These are phyloP conservation scores for Rachycentron canadum DNA, from an alignment of 2,797 vertebrate genomes.

Conservation along the genomic window DNA sequence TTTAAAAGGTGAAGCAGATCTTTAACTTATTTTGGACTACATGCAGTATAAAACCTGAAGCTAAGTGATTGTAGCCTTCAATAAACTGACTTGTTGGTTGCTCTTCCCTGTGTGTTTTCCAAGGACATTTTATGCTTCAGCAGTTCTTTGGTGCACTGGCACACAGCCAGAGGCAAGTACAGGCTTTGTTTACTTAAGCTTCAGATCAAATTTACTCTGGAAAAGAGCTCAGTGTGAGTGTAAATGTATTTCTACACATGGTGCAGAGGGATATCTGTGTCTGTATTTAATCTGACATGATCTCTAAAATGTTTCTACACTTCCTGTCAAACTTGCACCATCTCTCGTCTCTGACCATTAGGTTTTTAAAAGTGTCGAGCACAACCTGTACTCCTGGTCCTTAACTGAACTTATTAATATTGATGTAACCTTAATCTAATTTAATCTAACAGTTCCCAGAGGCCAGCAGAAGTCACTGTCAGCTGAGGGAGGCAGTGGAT, in stretches of 20 bases:
- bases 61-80: not conserved
- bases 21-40: not conserved
- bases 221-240: not conserved
- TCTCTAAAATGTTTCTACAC: not conserved
- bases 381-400: not conserved
- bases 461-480: not conserved
- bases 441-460: not conserved
- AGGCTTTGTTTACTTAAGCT: conserved; percentile 17
- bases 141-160: not conserved
- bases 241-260: not conserved
- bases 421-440: not conserved
- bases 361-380: not conserved
- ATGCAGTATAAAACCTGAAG: not conserved
- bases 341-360: not conserved
- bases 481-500: not conserved
- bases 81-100: not conserved
- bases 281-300: not conserved
- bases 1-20: not conserved
- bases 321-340: not conserved
- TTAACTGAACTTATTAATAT: not conserved
- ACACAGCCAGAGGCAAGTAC: not conserved
- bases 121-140: conserved; percentile 12
- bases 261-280: not conserved
- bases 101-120: not conserved
- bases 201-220: conserved; percentile 10